Percentiles rank a stretch among this genome's conserved stretches.
Conservation (phyloP, 2,113 vertebrate genomes). For the Lasiurus borealis region DNA sequence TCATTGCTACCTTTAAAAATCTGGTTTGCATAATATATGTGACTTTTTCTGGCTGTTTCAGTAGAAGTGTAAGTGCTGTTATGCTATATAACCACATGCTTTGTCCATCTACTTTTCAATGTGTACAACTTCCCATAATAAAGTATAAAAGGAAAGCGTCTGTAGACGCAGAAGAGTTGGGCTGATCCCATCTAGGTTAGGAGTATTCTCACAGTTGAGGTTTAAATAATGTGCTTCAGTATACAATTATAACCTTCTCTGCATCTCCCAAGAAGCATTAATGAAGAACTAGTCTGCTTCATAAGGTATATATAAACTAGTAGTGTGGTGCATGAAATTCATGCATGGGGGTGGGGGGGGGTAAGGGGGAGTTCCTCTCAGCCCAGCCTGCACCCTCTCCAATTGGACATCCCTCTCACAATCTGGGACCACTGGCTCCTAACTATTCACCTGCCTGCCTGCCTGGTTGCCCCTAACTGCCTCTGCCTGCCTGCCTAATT, state of each 20-base stretch:
- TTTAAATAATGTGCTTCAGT: not conserved
- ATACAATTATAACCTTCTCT: not conserved
- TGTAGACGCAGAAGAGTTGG: not conserved
- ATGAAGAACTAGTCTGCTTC: not conserved
- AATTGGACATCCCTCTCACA: no score
- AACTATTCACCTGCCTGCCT: no score
- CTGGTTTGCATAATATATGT: not conserved
- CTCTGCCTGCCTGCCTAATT: no score
- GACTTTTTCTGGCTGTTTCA: slow-evolving; percentile 1
- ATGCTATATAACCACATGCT: not conserved
- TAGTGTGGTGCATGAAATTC: no score
- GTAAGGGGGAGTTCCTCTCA: no score
- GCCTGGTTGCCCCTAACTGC: no score
- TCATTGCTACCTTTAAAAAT: not conserved
- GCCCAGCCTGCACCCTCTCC: no score
- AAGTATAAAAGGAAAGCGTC: not conserved
- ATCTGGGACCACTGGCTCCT: no score
- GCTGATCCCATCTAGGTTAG: not conserved
- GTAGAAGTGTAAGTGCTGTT: not conserved
- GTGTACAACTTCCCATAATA: not conserved
- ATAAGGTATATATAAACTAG: not conserved
- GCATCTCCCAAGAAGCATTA: not conserved
- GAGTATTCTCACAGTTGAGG: not conserved
- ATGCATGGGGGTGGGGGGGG: no score
- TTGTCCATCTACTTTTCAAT: not conserved